Base-by-base conservation (phyloP, 2,113 vertebrate genomes). In the Rhipidura dahli region DNA sequence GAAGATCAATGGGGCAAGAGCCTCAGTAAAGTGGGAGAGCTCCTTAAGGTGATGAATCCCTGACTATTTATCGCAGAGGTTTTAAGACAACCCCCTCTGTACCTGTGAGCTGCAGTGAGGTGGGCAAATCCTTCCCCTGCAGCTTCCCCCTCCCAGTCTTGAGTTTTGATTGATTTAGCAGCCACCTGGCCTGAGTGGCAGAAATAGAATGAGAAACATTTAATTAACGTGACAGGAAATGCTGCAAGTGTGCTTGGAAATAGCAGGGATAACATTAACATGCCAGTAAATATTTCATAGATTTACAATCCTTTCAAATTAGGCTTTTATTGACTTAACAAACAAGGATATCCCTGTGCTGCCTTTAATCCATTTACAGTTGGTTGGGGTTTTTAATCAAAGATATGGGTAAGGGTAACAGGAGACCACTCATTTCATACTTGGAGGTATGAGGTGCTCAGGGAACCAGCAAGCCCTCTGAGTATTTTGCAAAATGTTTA, bases 181-280 rank as follows among this genome's bases (percentile, higher is more conserved):
- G 77, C 23, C 71, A 86, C 40, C 81, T 81, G 90, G 82, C 44
- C 37, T 87, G 78, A 87, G 45, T 53, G 56, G 40, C 50, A 92
- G 56, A 87, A 95, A 84, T 5, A 61, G 63, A 83, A 94, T 14
- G 35, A 94, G 89, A 89, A 93, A 83, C 8, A 1, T 91, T 91
- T 88, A 88, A 95, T 89, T 89, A 96, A 90, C 49, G 27, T 54
- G 50, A 66, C 57, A 94, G 87, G 89, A 94, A 96, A 85, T 73
- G 59, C 77, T 94, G 53, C 71, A 93, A 91, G 61, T 76, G 76
- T 63, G 54, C 83, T 91, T 93, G 82, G 71, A 93, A 94, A 91
- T 93, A 72, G n/a, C 0, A 1, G n/a, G 78, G 63, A 66, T 86
- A 83, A 35, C 69, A 75, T 93, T 83, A 90, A 79, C 40, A 66